These are phyloP conservation scores for Scaeva pyrastri DNA, from an alignment of 2,888 invertebrate genomes.

Conservation along the genomic window DNA sequence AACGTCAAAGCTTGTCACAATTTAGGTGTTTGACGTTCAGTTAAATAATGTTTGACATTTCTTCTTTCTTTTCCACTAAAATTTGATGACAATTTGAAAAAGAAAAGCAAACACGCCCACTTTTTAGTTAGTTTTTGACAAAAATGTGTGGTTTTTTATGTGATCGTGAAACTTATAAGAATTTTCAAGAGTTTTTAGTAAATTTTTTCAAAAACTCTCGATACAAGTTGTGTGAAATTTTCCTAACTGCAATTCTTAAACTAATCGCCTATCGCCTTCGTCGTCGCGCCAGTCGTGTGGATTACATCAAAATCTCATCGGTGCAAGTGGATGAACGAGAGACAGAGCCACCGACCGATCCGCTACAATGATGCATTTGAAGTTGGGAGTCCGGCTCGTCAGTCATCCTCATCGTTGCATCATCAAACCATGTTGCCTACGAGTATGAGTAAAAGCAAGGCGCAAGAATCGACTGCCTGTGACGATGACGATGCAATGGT, in stretches of 20 bases:
- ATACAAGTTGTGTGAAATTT: constrained; percentile 17
- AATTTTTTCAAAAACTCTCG: neutral
- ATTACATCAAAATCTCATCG: constrained; percentile 59
- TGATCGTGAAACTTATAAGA: too few relatives aligned
- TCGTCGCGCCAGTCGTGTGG: neutral
- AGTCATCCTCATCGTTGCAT: constrained; percentile 48
- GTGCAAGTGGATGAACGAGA: constrained; percentile 36
- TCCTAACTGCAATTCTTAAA: neutral
- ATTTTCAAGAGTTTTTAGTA: too few relatives aligned
- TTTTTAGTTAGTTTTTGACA: too few relatives aligned
- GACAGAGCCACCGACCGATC: constrained; percentile 35
- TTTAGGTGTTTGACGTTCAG: too few relatives aligned
- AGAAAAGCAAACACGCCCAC: too few relatives aligned
- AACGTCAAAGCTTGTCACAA: too few relatives aligned
- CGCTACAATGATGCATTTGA: constrained; percentile 33
- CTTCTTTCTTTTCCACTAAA: too few relatives aligned
- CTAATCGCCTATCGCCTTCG: neutral
- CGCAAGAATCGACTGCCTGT: constrained; percentile 8
- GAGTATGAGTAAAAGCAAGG: neutral
- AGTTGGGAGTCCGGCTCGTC: constrained; percentile 21
- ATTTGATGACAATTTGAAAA: too few relatives aligned
- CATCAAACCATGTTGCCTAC: constrained; percentile 1
- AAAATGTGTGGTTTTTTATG: too few relatives aligned
- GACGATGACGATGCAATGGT: neutral
- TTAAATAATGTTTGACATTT: too few relatives aligned